Evolutionary conservation across 2,113 vertebrate genomes (phyloP), one percentile per base, ranked within the genome.

Genomic region (Aldabrachelys gigantea): DNA sequence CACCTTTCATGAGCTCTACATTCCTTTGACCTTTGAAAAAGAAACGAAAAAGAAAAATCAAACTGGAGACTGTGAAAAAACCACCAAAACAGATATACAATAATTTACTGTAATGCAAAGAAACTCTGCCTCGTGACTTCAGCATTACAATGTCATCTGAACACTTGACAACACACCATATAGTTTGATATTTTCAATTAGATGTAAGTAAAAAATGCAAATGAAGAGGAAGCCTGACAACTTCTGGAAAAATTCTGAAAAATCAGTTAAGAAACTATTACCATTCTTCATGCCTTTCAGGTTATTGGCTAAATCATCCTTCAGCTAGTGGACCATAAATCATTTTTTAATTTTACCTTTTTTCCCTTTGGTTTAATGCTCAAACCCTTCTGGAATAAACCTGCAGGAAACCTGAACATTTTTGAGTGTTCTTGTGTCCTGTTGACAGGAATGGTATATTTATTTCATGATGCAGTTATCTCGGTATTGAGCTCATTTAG

Each of bases 41-140:
- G 82, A 90, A 27, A 54, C n/a, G 59, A 72, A 91, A 87, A 87
- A 92, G 91, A 83, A 75, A 95, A 96, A 95, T 90, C 91, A 95
- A 93, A 76, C 29, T 82, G 38, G 13, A 53, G 89, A 31, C 35
- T 87, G 29, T 13, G 27, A 86, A 81, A 80, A 31, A 54, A 47
- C 6, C 75, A 47, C 41, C 44, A 81, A 53, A 27, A 12, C 41
- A 78, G 9, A 85, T 24, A 89, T 7, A 27, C 13, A 38, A 22
- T 35, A 57, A 31, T 52, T 88, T 50, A 35, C 47, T 75, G 89
- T 50, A 90, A 91, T 80, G 82, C 85, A 76, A 97, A 93, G 88
- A 92, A 91, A 91, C 38, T 24, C 49, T 79, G 80, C 16, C 22
- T 95, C 49, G 57, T 38, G 52, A 41, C 93, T 85, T 75, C 22